Evolutionary conservation across 2,113 vertebrate species (phyloP).

Genomic region (Dinomys branickii): DNA sequence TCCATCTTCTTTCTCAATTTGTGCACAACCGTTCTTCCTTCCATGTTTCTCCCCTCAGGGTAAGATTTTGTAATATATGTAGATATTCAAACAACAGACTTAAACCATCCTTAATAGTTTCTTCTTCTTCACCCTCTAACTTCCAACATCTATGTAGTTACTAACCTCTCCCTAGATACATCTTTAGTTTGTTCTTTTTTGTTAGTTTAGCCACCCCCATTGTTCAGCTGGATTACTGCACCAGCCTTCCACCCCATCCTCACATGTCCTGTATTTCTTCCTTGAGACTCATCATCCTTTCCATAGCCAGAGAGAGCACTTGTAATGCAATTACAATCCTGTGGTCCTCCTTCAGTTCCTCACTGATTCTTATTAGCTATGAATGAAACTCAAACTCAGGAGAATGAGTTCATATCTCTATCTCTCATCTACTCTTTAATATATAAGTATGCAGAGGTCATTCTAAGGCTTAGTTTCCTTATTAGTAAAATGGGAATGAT

Average conservation of each 20-base stretch:
- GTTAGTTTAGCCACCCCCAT: neutral
- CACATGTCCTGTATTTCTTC: neutral
- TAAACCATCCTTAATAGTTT: neutral
- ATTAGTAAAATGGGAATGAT: neutral
- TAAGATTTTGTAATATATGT: neutral
- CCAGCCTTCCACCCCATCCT: neutral
- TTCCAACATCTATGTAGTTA: neutral
- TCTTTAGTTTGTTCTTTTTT: neutral
- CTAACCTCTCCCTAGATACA: neutral
- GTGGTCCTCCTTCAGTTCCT: neutral
- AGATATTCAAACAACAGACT: neutral
- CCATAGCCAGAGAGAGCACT: neutral
- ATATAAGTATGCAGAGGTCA: neutral
- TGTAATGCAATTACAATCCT: neutral
- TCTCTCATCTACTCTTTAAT: neutral
- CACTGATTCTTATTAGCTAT: neutral
- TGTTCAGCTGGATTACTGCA: neutral
- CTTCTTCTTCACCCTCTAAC: neutral
- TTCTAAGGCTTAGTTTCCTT: constrained; percentile 39
- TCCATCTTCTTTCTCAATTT: neutral
- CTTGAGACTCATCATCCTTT: neutral
- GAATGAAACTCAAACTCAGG: neutral
- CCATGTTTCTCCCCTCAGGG: neutral
- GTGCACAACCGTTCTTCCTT: neutral
- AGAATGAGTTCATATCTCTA: neutral